Percentiles rank a stretch among this genome's conserved stretches.
Evolutionary conservation across 2,888 invertebrate species (phyloP).

Genomic region (Timandra comae): DNA sequence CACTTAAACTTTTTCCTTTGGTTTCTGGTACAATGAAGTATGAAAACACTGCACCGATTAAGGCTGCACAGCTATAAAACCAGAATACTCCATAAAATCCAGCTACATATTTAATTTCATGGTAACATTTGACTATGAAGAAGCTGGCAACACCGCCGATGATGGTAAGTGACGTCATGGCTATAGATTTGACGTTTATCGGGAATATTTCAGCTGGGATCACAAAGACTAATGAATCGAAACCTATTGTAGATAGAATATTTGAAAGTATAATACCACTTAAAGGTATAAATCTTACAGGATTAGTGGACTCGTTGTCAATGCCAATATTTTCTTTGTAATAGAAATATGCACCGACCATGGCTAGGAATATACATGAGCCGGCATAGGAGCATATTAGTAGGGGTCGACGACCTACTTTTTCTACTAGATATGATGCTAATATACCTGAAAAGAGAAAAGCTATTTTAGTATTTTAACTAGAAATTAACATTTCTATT

Average conservation of each 20-base stretch:
- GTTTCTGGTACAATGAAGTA: conserved; percentile 73
- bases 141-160: conserved; percentile 69
- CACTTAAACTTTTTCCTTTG: conserved; percentile 71
- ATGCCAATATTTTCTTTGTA: conserved; percentile 39
- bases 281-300: conserved; percentile 52
- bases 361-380: conserved; percentile 33
- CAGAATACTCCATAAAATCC: conserved; percentile 72
- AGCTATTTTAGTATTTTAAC: neutral
- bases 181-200: conserved; percentile 73
- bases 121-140: conserved; percentile 66
- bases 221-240: conserved; percentile 65
- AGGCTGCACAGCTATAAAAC: conserved; percentile 60
- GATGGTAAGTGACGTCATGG: conserved; percentile 65
- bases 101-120: conserved; percentile 55
- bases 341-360: conserved; percentile 57
- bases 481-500: no score
- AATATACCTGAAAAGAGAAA: conserved; percentile 42
- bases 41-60: conserved; percentile 65
- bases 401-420: conserved; percentile 64
- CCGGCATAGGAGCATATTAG: conserved; percentile 58
- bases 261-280: conserved; percentile 52
- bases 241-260: conserved; percentile 55
- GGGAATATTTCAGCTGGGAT: conserved; percentile 77
- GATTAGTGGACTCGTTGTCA: conserved; percentile 26
- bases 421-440: conserved; percentile 51